Conservation (phyloP, 1,140 invertebrate species). For the Pachypeltis micranthus region DNA sequence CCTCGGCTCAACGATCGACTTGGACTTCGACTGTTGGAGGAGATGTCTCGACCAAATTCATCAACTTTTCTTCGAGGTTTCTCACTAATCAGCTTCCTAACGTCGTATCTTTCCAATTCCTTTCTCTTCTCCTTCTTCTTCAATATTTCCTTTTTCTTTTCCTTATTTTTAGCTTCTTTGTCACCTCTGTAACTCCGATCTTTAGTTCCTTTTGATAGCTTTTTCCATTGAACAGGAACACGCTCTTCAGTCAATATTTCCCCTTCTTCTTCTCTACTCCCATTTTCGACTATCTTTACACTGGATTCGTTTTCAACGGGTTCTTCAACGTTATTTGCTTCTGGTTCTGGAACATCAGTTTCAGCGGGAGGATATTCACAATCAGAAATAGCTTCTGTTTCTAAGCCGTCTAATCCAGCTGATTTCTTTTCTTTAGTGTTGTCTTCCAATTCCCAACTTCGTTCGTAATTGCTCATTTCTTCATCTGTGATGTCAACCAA, state of each 20-base stretch:
- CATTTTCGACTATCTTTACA: conserved; percentile 5
- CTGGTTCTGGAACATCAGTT: background rate
- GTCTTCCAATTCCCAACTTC: conserved; percentile 22
- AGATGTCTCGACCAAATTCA: conserved; percentile 64
- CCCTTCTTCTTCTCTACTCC: conserved; percentile 38
- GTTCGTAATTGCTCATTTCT: conserved; percentile 26
- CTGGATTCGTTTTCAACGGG: conserved; percentile 4
- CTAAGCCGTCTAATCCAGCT: conserved; percentile 44
- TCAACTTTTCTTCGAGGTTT: conserved; percentile 56
- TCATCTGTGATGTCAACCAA: conserved; percentile 27
- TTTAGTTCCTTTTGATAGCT: conserved; percentile 63
- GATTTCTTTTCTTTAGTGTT: conserved; percentile 5
- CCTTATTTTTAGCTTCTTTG: conserved; percentile 34
- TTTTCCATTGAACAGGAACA: conserved; percentile 54
- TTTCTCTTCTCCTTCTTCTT: conserved; percentile 59
- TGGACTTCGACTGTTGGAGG: conserved; percentile 35
- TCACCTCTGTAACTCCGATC: conserved; percentile 71
- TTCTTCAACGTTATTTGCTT: conserved; percentile 10
- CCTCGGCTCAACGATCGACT: conserved; percentile 25
- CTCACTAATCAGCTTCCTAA: conserved; percentile 59
- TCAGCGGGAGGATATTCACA: conserved; percentile 29
- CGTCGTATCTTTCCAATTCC: conserved; percentile 69
- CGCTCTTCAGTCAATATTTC: conserved; percentile 37
- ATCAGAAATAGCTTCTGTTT: conserved; percentile 59
- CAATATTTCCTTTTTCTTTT: conserved; percentile 34